Base-by-base conservation (phyloP, 2,797 vertebrate species). In the Taeniopygia guttata region DNA sequence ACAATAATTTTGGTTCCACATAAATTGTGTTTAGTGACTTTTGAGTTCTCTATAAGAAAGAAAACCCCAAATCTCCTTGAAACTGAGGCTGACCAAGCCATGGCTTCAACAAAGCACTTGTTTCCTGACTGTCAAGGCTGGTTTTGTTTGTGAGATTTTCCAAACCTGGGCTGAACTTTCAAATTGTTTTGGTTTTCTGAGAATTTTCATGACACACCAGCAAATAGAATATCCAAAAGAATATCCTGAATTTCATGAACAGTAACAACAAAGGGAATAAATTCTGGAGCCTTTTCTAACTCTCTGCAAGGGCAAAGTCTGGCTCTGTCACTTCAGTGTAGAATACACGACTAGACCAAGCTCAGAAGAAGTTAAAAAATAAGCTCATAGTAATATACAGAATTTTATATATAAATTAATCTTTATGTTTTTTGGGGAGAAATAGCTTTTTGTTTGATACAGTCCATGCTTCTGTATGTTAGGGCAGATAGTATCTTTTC, bases 241-340 rank as follows among this genome's bases (percentile, higher is more conserved):
- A 32, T 60, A 32, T 36, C 16, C 8, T 0, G 0, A 26, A 11
- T 69, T 89, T 76, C 13, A 9, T 48, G n/a, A 80, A 40, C 38
- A 40, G 21, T 5, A 60, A 8, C 15, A 29, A 12, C 16, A 59
- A 54, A 55, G n/a, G 43, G 49, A 46, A 38, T 5, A 26, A 36
- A 26, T 81, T 68, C 49, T 67, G 85, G 40, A 79, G 59, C 32
- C 19, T 79, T 69, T 70, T 23, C 21, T 52, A 16, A 13, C 26
- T 78, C 25, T 29, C 0, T 45, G 49, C 16, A 30, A 42, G 18
- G 68, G 12, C 42, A 19, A 21, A 25, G 16, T 22, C 52, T 69
- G 48, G 6, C n/a, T 79, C n/a, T 3, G 3, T 3, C 29, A 2
- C 17, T 48, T 69, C 6, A 10, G 10, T 7, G 21, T 25, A 2